Base-by-base conservation (phyloP, 2,113 vertebrate genomes). In the Rhinoderma darwinii region DNA sequence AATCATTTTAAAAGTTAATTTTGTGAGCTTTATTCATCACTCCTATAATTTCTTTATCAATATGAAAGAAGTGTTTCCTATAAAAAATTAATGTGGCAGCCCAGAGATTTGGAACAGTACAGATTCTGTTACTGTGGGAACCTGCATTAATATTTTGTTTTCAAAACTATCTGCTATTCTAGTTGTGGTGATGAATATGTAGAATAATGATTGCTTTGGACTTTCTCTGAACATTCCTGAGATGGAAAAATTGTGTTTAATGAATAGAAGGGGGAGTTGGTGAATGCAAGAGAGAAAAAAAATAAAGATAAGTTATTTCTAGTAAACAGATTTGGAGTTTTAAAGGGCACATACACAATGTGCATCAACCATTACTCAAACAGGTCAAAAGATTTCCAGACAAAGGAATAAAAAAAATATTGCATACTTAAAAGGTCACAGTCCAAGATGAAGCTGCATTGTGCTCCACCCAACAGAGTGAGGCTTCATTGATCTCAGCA, bases 371-470 rank as follows among this genome's bases (percentile, higher is more conserved):
- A 44, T 82, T 82, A 82, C 47, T 75, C 41, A 63, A 87, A 35
- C 50, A 61, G 86, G 50, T 75, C 68, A 87, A 82, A 74, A 77
- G 84, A 47, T n/a, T 75, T 37, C 18, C 51, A 86, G 61, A 86
- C 84, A 86, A 86, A 86, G 41, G 51, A 70, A 82, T 59, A 82
- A 66, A 86, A 66, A 86, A 81, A 86, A 86, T 72, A 86, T 78
- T 79, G 85, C 77, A 86, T 82, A 86, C 59, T 73, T 81, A 86
- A 86, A 86, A 86, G 85, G 77, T 80, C 85, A 86, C 5, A 73
- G 15, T 73, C 25, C 59, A 43, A 81, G 47, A 86, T 86, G 50
- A 82, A 73, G 35, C n/a, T 73, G 20, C 32, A 66, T 63, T 76
- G 39, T 66, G 41, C 84, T 77, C 56, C 56, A 77, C 84, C 84